phyloP scores from a whole-genome alignment of 2,797 vertebrate genomes.

The Centroberyx gerrardi region DNA sequence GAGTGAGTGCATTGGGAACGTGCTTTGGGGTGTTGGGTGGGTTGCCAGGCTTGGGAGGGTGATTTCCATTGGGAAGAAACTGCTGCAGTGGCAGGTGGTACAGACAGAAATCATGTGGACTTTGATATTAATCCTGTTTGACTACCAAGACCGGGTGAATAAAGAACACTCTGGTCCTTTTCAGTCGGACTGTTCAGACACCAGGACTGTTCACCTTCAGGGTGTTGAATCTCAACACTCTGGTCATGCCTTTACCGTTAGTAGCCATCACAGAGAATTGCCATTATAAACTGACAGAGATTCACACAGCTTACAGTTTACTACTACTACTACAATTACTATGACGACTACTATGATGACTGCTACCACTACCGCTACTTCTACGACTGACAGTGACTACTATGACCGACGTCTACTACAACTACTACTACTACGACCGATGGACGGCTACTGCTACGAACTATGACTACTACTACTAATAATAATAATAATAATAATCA shows the following conservation, averaged over 20 bases:
- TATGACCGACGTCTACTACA: too few species aligned
- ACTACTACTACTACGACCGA: too few species aligned
- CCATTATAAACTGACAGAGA: constrained; percentile 4
- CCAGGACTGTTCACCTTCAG: constrained; percentile 48
- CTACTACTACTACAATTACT: not conserved
- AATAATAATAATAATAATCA: too few species aligned
- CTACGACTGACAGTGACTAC: not conserved
- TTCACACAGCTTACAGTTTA: constrained; percentile 7
- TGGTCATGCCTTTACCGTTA: constrained; percentile 38
- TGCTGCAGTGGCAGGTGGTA: constrained; percentile 59
- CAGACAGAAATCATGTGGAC: constrained; percentile 47
- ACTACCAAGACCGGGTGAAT: constrained; percentile 57
- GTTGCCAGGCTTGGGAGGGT: constrained; percentile 52
- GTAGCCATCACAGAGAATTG: constrained; percentile 10
- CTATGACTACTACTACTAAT: too few species aligned
- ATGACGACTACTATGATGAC: not conserved
- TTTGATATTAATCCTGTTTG: constrained; percentile 70
- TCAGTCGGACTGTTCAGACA: constrained; percentile 28
- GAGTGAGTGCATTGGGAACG: constrained; percentile 43
- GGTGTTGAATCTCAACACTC: constrained; percentile 25
- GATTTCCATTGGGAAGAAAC: constrained; percentile 51
- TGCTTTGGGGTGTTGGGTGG: constrained; percentile 19
- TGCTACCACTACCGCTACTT: not conserved
- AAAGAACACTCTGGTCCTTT: constrained; percentile 51
- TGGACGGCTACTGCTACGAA: too few species aligned